Evolutionary conservation across 2,113 vertebrate species (phyloP).

Genomic region (Cochlearius cochlearius): DNA sequence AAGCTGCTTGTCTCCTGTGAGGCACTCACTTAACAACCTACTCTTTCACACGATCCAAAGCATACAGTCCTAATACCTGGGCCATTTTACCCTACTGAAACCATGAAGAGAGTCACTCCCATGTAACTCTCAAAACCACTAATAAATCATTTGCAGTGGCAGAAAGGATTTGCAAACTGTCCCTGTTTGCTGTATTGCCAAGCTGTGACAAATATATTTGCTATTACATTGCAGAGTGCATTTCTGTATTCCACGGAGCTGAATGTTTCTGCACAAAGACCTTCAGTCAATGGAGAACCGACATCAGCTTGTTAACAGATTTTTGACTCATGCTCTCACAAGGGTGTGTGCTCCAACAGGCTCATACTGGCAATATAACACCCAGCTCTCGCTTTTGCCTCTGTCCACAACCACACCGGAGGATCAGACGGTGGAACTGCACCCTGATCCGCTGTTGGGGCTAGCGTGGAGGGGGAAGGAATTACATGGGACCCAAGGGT

Average conservation of each 20-base stretch:
- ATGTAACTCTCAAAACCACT: not conserved
- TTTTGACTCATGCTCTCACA: not conserved
- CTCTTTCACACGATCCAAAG: not conserved
- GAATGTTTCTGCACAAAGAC: not conserved
- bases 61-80: not conserved
- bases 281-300: not conserved
- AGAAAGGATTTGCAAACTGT: not conserved
- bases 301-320: accelerated
- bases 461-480: not conserved
- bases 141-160: not conserved
- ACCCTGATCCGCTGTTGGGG: accelerated
- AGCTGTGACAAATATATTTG: not conserved
- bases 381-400: not conserved
- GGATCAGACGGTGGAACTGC: no score
- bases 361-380: not conserved
- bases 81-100: not conserved
- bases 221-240: not conserved
- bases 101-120: accelerated
- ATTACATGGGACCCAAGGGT: accelerated
- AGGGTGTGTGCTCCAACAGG: accelerated
- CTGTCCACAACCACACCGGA: accelerated
- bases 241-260: not conserved
- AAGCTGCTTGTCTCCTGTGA: not conserved
- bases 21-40: not conserved
- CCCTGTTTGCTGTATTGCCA: not conserved